Conservation (phyloP, 2,113 vertebrate genomes). For the Cranoglanis bouderius region DNA sequence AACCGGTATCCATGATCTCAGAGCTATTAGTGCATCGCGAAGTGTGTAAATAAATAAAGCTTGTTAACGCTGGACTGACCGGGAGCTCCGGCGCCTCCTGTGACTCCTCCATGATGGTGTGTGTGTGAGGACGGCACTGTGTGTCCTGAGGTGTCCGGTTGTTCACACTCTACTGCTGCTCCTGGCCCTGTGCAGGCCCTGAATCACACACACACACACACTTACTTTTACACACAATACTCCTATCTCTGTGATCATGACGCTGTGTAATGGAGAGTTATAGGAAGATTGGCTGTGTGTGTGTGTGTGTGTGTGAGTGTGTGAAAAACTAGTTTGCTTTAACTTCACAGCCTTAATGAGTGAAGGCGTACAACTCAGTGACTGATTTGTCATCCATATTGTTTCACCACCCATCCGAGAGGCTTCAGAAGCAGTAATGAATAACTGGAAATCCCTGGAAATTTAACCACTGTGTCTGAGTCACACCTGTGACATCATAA, state of each 20-base stretch:
- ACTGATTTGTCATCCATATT: not conserved
- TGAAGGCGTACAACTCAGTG: not conserved
- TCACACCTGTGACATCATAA: not conserved
- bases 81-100: constrained; percentile 72
- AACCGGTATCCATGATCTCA: too few relatives aligned
- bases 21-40: not conserved
- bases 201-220: constrained; percentile 37
- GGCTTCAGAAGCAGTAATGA: not conserved
- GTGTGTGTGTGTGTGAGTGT: not conserved
- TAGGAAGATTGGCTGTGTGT: not conserved
- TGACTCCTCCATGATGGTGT: constrained; percentile 69
- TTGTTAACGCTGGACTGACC: constrained; percentile 62
- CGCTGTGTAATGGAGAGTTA: not conserved
- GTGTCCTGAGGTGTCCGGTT: constrained; percentile 57
- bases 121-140: constrained; percentile 40
- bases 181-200: constrained; percentile 40
- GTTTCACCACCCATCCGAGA: not conserved
- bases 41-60: not conserved
- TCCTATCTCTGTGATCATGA: not conserved
- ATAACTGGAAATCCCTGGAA: not conserved
- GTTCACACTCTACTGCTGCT: constrained; percentile 61
- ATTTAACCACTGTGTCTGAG: not conserved
- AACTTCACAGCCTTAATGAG: not conserved
- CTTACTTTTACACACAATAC: not conserved
- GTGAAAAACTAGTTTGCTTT: not conserved